Evolutionary conservation across 2,888 invertebrate genomes (phyloP).

Genomic region (Sarcophaga rosellei): DNA sequence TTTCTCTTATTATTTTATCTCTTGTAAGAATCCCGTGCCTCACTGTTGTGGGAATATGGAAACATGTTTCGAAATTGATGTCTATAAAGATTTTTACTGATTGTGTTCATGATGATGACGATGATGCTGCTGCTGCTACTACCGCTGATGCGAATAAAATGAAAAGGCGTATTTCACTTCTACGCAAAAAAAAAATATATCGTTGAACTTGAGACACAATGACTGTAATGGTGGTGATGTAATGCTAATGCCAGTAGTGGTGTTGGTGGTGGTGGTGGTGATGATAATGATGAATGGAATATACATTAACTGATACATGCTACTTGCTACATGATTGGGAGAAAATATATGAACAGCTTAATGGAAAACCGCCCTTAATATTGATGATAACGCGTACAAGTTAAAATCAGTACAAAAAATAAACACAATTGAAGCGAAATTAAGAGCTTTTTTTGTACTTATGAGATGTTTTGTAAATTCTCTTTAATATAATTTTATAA

Average conservation of each 20-base stretch:
- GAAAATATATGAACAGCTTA: neutral
- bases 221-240: neutral
- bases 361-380: slow-evolving; percentile 6
- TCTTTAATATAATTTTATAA: neutral
- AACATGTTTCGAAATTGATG: slow-evolving; percentile 13
- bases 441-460: neutral
- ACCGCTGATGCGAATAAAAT: neutral
- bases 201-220: neutral
- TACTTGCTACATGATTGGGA: neutral
- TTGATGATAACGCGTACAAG: slow-evolving; percentile 14
- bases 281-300: slow-evolving; percentile 22
- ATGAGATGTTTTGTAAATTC: neutral
- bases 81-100: neutral
- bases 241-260: no score
- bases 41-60: neutral
- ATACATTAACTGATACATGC: slow-evolving; percentile 33
- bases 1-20: neutral
- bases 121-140: neutral
- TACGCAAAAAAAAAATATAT: neutral
- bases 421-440: slow-evolving; percentile 43
- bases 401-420: neutral
- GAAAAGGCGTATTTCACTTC: slow-evolving; percentile 13
- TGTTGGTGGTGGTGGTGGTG: neutral
- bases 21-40: neutral
- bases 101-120: neutral